phyloP scores from a whole-genome alignment of 2,113 vertebrate species.

The Capra hircus region DNA sequence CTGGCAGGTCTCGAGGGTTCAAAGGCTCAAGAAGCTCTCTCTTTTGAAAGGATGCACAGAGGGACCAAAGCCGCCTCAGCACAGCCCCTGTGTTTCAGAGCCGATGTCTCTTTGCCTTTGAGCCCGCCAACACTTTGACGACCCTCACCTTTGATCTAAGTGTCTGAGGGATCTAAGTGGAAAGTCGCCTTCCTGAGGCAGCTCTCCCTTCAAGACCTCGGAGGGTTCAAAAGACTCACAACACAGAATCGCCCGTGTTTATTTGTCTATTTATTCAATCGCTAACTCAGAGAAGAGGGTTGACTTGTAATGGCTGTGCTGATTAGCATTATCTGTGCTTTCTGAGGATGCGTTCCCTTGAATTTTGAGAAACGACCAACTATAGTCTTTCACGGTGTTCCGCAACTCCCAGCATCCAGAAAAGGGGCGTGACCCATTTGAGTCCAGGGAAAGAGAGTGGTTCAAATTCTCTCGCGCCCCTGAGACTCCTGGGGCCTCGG shows the following conservation, averaged over 20 bases:
- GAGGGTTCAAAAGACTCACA: background rate
- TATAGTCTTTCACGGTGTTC: background rate
- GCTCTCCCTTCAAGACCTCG: background rate
- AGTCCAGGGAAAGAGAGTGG: background rate
- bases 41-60: background rate
- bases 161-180: slow-evolving; percentile 33
- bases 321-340: background rate
- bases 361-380: background rate
- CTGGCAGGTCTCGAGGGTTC: background rate
- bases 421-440: background rate
- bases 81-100: background rate
- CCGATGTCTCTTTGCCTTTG: slow-evolving; percentile 35
- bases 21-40: slow-evolving; percentile 5
- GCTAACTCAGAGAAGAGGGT: slow-evolving; percentile 5
- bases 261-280: background rate
- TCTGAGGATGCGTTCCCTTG: background rate
- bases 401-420: background rate
- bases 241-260: background rate
- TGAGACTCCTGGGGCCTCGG: background rate
- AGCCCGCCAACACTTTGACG: slow-evolving; percentile 40
- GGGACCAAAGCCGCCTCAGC: background rate
- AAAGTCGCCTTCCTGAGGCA: slow-evolving; percentile 1
- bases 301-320: background rate
- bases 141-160: slow-evolving; percentile 49
- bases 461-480: background rate